phyloP scores from a whole-genome alignment of 1,140 invertebrate species.

The Halyomorpha halys region DNA sequence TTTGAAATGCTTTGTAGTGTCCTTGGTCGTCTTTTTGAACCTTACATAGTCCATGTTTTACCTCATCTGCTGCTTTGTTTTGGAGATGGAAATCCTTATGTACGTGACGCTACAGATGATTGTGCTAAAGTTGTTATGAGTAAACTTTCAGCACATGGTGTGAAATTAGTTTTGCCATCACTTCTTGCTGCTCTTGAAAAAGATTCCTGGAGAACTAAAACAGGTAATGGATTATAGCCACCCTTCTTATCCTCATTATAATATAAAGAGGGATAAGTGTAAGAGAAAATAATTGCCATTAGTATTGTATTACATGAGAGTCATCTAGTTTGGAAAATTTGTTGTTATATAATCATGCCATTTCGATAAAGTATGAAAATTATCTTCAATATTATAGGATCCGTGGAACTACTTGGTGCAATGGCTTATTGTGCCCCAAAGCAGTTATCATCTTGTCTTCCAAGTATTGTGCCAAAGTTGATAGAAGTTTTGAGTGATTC shows the following conservation, averaged over 20 bases:
- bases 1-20: slow-evolving; percentile 95
- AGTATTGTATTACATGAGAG: no score
- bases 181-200: slow-evolving; percentile 87
- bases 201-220: slow-evolving; percentile 98
- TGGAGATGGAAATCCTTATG: slow-evolving; percentile 87
- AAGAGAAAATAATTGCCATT: no score
- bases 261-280: no score
- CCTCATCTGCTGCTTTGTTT: slow-evolving; percentile 92
- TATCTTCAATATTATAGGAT: slow-evolving; percentile 45
- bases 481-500: slow-evolving; percentile 96
- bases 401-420: slow-evolving; percentile 89
- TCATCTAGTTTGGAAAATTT: not conserved
- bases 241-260: no score
- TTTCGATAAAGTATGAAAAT: no score
- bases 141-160: slow-evolving; percentile 89
- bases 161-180: slow-evolving; percentile 84
- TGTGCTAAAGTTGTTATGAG: slow-evolving; percentile 94
- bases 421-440: slow-evolving; percentile 98
- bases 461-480: slow-evolving; percentile 95
- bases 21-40: slow-evolving; percentile 92
- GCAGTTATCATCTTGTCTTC: slow-evolving; percentile 93
- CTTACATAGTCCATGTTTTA: slow-evolving; percentile 94
- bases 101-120: slow-evolving; percentile 84
- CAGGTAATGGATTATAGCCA: slow-evolving; percentile 50
- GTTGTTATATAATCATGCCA: not conserved